A percentile compares a stretch with the other conserved stretches of the same genome.
phyloP scores from a whole-genome alignment of 2,797 vertebrate species.

The Molossus molossus region DNA sequence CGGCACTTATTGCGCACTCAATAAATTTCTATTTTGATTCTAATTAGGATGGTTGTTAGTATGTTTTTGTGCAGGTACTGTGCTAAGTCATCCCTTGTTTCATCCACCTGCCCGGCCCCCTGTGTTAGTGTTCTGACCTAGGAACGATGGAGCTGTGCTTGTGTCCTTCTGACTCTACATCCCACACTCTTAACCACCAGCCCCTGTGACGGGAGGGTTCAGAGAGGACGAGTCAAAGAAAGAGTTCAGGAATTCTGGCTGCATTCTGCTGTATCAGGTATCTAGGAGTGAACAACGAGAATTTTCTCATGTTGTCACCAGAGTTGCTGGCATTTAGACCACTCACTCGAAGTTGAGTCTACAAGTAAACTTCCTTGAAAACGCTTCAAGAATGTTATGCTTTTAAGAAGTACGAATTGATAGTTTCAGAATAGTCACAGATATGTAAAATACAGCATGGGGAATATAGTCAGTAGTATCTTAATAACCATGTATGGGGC shows the following conservation, averaged over 20 bases:
- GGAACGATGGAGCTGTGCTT: neutral
- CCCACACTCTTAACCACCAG: neutral
- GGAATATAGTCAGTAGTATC: neutral
- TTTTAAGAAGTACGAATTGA: neutral
- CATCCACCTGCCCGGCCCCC: neutral
- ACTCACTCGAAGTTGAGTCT: neutral
- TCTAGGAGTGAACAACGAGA: neutral
- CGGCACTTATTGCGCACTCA: neutral
- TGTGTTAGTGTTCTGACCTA: neutral
- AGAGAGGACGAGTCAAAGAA: neutral
- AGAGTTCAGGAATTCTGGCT: neutral
- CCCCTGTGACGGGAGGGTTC: neutral
- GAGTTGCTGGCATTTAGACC: conserved; percentile 3
- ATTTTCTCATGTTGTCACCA: neutral
- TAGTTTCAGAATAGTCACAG: neutral
- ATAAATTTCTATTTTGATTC: neutral
- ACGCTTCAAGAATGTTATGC: conserved; percentile 5
- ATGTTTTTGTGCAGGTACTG: neutral
- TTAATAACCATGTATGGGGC: neutral
- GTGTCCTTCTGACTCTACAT: neutral
- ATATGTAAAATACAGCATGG: neutral
- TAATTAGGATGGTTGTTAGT: neutral
- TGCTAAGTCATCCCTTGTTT: neutral
- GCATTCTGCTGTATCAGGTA: neutral
- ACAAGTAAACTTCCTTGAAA: conserved; percentile 40